phyloP scores from a whole-genome alignment of 2,113 vertebrate genomes.

The Perccottus glenii region DNA sequence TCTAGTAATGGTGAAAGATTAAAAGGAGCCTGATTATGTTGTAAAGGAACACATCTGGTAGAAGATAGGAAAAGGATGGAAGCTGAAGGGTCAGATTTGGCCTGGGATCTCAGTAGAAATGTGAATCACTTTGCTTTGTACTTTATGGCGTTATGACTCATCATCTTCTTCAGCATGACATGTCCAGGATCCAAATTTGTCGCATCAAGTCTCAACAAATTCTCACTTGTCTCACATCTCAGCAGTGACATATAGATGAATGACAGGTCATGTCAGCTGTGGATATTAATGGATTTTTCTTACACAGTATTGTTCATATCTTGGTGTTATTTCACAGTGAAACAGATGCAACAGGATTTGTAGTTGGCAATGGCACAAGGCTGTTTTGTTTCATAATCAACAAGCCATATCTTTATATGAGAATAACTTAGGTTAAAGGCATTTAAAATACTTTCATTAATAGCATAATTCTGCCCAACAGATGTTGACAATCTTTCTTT shows the following conservation, averaged over 20 bases:
- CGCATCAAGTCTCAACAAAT: conserved; percentile 15
- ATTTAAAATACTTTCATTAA: not conserved
- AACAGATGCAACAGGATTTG: not conserved
- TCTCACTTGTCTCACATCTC: conserved; percentile 21
- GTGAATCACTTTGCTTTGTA: conserved; percentile 17
- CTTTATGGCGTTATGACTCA: conserved; percentile 25
- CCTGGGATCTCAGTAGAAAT: not conserved
- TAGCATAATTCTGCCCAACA: not conserved
- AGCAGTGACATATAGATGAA: not conserved
- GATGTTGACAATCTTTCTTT: not conserved
- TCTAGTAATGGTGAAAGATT: conserved; percentile 20
- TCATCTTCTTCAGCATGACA: conserved; percentile 15
- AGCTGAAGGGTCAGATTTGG: conserved; percentile 12
- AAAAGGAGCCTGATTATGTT: conserved; percentile 24
- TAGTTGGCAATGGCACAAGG: not conserved
- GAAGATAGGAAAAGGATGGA: conserved; percentile 4
- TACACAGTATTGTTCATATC: not conserved
- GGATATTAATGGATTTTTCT: not conserved
- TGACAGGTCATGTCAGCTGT: not conserved
- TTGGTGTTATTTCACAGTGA: not conserved
- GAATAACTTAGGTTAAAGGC: not conserved
- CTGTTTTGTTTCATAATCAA: not conserved
- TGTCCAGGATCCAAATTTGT: conserved; percentile 12
- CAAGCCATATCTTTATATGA: not conserved
- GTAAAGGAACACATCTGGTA: conserved; percentile 31